These are phyloP conservation scores for Taurulus bubalis DNA, from an alignment of 2,113 vertebrate genomes.

Conservation along the genomic window DNA sequence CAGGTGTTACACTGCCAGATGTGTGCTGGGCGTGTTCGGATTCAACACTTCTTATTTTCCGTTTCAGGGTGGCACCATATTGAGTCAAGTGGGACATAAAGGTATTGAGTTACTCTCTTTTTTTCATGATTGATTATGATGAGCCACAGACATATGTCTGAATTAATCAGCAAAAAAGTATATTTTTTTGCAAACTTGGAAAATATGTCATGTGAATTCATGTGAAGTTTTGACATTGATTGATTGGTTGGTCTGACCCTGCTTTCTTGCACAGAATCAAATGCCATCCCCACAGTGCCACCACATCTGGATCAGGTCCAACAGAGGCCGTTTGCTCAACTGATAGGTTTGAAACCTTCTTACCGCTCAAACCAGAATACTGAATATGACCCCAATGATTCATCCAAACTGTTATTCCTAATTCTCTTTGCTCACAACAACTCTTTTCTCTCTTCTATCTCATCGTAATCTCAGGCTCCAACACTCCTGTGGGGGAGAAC, in stretches of 20 bases:
- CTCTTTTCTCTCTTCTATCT: not conserved
- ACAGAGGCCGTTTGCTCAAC: constrained; percentile 68
- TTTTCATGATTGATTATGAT: not conserved
- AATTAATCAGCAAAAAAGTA: not conserved
- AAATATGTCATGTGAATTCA: not conserved
- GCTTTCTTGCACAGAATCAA: constrained; percentile 38
- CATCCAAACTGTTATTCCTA: not conserved
- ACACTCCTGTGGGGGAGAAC: rapidly evolving
- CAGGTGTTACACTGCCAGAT: not conserved
- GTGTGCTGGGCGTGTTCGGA: not conserved
- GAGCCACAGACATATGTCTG: not conserved
- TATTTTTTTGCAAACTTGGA: not conserved
- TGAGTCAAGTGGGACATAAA: constrained; percentile 6
- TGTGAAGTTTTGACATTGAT: not conserved
- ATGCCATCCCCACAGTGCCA: constrained; percentile 4
- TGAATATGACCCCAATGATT: not conserved
- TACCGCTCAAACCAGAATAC: not conserved
- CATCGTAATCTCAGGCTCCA: constrained; percentile 36
- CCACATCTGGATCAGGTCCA: not conserved
- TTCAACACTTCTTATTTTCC: constrained; percentile 8
- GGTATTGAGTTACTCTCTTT: constrained; percentile 20
- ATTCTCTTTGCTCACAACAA: not conserved
- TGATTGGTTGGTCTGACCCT: not conserved
- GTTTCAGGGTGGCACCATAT: constrained; percentile 31
- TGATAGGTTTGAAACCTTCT: constrained; percentile 49